phyloP scores from a whole-genome alignment of 1,140 invertebrate genomes.

The Drosophila sechellia region DNA sequence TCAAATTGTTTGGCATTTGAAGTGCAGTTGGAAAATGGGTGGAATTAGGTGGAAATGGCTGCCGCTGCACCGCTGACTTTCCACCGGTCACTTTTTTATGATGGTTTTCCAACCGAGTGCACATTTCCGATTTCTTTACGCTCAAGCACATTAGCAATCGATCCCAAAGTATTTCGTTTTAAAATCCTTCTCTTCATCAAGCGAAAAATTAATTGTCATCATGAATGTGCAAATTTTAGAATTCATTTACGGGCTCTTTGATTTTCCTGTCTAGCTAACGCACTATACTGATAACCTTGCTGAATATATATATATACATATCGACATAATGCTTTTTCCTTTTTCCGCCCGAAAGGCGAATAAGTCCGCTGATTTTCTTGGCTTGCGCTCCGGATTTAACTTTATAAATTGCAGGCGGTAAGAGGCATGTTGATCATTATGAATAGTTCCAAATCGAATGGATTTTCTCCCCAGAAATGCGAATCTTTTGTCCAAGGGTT shows the following conservation, averaged over 20 bases:
- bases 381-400: constrained; percentile 87
- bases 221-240: background rate
- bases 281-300: too few relatives aligned
- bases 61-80: background rate
- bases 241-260: background rate
- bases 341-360: background rate
- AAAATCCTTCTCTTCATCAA: background rate
- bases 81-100: background rate
- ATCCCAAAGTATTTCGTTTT: background rate
- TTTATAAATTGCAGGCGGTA: constrained; percentile 94
- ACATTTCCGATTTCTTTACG: background rate
- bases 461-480: constrained; percentile 90
- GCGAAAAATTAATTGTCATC: background rate
- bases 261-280: constrained; percentile 2
- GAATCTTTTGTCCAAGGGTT: constrained; percentile 90
- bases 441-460: background rate
- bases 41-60: background rate
- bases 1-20: constrained; percentile 47
- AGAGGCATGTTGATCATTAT: constrained; percentile 14
- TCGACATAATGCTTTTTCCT: constrained; percentile 1
- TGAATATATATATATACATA: background rate
- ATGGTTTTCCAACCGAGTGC: background rate
- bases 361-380: background rate
- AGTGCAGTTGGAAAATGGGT: constrained; percentile 29
- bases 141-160: background rate